Base-by-base conservation (phyloP, 2,888 invertebrate species). In the Gymnoscelis rufifasciata region DNA sequence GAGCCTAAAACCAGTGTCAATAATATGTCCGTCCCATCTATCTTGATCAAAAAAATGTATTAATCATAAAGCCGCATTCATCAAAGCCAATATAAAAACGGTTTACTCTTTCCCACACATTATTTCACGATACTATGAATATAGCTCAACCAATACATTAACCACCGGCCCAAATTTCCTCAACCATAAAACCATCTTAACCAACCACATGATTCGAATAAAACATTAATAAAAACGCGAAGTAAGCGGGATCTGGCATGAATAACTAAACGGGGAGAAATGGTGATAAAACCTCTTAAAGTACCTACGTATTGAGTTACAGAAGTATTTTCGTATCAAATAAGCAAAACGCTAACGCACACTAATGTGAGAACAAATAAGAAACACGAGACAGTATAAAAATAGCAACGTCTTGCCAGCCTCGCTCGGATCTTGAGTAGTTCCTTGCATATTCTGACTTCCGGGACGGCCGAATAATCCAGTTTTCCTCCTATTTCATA, bases 281-380 rank as follows among this genome's bases (percentile, higher is more conserved):
- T 50, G 56, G 54, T 44, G 48, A 44, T 29, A 47, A 39, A 50
- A 55, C 62, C 59, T 63, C 56, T 51, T 57, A 56, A 19, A 19
- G 19, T 19, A 19, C 19, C 19, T 57, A 46, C 40, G 52, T 59
- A 71, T 72, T 66, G 59, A 47, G 59, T 68, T 70, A 66, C 69
- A 54, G 51, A 56, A 54, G 52, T 58, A 56, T 62, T 59, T 53
- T 53, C 31, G 46, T 31, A 29, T 45, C 60, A 67, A 69, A 74
- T 68, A 74, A 64, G 64, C 68, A 68, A 71, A 54, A 54, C 43
- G 66, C 61, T 70, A 49, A 51, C 40, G 64, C 63, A 57, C 63
- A 70, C 72, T 76, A 77, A 76, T 74, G 66, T 64, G 56, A 59
- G 62, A 65, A 70, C 71, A 75, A 76, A 77, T 73, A 77, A 70